Conservation (phyloP, 2,113 vertebrate species). For the Dendrocopos noguchii region DNA sequence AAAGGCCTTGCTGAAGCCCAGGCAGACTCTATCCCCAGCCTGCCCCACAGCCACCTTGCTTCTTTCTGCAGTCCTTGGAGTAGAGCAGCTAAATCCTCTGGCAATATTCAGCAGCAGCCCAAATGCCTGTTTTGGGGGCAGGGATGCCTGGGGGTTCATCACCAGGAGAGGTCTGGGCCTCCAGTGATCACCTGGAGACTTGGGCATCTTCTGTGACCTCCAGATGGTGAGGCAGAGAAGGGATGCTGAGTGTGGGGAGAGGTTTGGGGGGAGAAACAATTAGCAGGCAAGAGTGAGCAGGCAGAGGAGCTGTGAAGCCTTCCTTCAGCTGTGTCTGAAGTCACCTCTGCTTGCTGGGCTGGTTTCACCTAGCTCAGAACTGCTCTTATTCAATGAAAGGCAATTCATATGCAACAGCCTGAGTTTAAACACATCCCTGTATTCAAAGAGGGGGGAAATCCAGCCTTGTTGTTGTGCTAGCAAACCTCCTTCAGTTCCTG, state of each 20-base stretch:
- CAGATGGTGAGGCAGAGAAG: neutral
- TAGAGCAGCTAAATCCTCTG: neutral
- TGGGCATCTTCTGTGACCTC: accelerated
- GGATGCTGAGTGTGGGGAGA: neutral
- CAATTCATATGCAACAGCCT: slow-evolving; percentile 3
- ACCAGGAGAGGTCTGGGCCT: neutral
- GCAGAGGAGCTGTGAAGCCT: neutral
- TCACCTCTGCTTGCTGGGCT: neutral
- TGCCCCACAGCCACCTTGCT: too few relatives aligned
- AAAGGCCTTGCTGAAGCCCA: too few relatives aligned
- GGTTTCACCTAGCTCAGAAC: neutral
- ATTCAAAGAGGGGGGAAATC: neutral
- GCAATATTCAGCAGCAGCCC: neutral
- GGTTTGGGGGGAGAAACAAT: neutral
- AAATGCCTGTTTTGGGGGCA: neutral
- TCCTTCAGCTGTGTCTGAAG: neutral
- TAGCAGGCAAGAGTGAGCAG: too few relatives aligned
- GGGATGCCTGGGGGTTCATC: neutral
- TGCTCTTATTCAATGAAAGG: neutral
- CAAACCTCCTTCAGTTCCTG: neutral
- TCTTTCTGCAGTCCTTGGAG: neutral
- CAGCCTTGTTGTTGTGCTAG: neutral
- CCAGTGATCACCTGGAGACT: neutral
- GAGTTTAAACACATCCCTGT: slow-evolving; percentile 27
- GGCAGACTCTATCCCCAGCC: too few relatives aligned